phyloP scores from a whole-genome alignment of 2,113 vertebrate species.

The Jacana jacana region DNA sequence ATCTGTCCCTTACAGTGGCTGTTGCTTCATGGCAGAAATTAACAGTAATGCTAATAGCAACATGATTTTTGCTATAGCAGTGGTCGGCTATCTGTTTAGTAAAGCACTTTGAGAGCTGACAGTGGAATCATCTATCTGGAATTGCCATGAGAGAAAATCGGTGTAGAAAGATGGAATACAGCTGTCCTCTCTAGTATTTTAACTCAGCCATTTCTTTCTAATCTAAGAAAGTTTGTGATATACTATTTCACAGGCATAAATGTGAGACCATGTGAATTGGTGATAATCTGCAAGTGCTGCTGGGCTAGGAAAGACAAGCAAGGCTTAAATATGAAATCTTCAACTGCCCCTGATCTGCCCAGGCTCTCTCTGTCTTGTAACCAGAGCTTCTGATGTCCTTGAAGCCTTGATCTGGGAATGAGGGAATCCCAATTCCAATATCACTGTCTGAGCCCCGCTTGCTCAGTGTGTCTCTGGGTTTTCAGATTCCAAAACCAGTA shows the following conservation, averaged over 20 bases:
- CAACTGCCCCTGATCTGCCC: background rate
- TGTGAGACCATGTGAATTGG: background rate
- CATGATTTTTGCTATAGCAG: background rate
- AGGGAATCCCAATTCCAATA: background rate
- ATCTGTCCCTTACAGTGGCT: background rate
- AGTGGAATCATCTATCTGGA: background rate
- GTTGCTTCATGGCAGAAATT: background rate
- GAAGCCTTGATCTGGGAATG: background rate
- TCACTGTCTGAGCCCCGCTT: background rate
- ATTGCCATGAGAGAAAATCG: background rate
- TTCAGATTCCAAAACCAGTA: background rate
- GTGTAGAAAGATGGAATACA: background rate
- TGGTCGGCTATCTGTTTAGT: background rate
- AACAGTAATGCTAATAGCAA: background rate
- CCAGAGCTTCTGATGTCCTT: background rate
- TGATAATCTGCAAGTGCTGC: background rate
- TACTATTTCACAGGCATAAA: background rate
- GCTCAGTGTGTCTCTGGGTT: background rate
- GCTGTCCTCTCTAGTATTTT: background rate
- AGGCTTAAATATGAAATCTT: background rate
- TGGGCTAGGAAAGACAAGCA: background rate
- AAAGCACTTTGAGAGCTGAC: background rate
- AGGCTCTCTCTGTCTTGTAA: background rate
- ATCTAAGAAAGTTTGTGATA: background rate
- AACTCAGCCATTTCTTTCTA: background rate